These are phyloP conservation scores for Protodeltote pygarga DNA, from an alignment of 2,888 invertebrate species.

Conservation along the genomic window DNA sequence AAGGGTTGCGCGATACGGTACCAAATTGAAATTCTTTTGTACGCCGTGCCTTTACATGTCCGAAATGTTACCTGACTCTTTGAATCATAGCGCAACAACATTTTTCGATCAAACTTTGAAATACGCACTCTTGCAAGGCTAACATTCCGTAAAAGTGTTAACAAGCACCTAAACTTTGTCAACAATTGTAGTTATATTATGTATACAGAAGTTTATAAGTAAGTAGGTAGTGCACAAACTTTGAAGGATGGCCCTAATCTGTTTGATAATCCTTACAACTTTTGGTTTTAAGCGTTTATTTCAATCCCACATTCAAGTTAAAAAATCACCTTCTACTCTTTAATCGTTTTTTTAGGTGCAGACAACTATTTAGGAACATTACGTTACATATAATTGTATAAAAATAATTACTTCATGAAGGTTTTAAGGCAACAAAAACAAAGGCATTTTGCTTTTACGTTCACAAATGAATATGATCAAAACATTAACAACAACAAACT, in stretches of 20 bases:
- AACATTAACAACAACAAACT: conserved; percentile 43
- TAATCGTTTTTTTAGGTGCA: no score
- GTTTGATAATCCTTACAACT: no score
- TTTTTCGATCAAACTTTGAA: conserved; percentile 69
- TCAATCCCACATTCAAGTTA: no score
- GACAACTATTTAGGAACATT: no score
- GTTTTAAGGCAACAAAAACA: no score
- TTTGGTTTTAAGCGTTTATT: no score
- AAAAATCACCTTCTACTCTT: no score
- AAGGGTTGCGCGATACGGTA: conserved; percentile 80
- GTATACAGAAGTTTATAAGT: no score
- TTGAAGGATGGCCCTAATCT: no score
- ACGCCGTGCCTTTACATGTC: conserved; percentile 77
- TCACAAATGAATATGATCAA: conserved; percentile 32
- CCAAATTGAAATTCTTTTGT: conserved; percentile 86
- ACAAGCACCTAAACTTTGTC: conserved; percentile 35
- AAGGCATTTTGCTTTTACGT: conserved; percentile 17
- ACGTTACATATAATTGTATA: no score
- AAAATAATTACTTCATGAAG: no score
- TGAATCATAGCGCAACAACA: conserved; percentile 69
- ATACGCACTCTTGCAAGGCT: conserved; percentile 45
- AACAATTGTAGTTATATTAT: conserved; percentile 13
- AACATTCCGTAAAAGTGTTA: conserved; percentile 35
- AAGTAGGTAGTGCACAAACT: no score
- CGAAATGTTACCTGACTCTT: conserved; percentile 78